Conservation (phyloP, 1,140 invertebrate genomes). For the Nephila pilipes region DNA sequence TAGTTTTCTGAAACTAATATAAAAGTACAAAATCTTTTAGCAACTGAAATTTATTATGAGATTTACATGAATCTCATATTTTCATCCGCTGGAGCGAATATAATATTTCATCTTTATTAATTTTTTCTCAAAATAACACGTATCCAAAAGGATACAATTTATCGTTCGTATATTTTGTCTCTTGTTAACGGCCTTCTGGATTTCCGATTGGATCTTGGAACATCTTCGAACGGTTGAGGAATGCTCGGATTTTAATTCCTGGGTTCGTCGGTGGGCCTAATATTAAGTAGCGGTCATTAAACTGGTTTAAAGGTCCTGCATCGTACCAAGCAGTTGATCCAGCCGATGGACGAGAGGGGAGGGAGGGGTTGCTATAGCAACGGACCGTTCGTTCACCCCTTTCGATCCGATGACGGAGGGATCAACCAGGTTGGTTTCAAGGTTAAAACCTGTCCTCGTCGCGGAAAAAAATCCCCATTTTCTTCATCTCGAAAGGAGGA, state of each 20-base stretch:
- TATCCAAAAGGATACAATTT: background rate
- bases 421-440: slow-evolving; percentile 44
- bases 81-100: too few species aligned
- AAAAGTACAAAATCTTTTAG: too few species aligned
- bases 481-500: background rate
- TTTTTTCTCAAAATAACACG: background rate
- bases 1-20: too few species aligned
- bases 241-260: background rate
- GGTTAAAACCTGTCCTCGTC: slow-evolving; percentile 29
- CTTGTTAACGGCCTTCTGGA: background rate
- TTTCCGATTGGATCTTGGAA: background rate
- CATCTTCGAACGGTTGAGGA: background rate
- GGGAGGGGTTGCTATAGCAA: slow-evolving; percentile 43
- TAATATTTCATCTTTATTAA: background rate
- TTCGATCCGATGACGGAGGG: slow-evolving; percentile 66
- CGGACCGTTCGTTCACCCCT: slow-evolving; percentile 62
- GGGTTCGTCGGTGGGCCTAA: background rate
- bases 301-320: slow-evolving; percentile 50
- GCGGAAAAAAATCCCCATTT: background rate
- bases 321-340: slow-evolving; percentile 46
- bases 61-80: too few species aligned
- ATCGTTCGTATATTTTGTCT: background rate
- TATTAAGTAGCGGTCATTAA: slow-evolving; percentile 49
- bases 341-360: background rate
- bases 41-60: too few species aligned